These are phyloP conservation scores for Pipistrellus nathusii DNA, from an alignment of 2,797 vertebrate species.

Conservation along the genomic window DNA sequence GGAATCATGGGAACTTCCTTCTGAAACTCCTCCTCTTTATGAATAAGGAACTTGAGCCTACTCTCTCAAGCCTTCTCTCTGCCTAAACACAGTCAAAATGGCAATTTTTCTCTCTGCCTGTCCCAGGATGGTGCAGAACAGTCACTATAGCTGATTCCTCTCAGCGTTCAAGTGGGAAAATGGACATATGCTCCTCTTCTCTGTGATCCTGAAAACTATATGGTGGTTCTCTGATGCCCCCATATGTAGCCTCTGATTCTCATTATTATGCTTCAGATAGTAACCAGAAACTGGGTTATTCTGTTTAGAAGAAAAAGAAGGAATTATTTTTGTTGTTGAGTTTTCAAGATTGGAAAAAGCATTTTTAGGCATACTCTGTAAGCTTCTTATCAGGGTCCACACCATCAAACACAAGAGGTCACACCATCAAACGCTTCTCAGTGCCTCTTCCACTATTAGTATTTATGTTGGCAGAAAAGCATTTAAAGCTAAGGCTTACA, in stretches of 20 bases:
- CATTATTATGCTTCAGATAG: neutral
- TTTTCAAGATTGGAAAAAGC: neutral
- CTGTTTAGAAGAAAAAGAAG: neutral
- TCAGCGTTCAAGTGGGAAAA: neutral
- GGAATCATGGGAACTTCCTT: neutral
- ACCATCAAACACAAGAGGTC: neutral
- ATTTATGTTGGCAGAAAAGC: neutral
- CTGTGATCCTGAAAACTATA: neutral
- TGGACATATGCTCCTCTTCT: neutral
- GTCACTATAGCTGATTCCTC: neutral
- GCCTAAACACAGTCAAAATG: neutral
- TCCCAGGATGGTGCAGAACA: neutral
- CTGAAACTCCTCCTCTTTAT: neutral
- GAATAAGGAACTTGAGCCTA: neutral
- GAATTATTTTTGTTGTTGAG: neutral
- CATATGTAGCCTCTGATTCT: neutral
- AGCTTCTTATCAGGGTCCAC: neutral
- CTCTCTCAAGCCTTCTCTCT: neutral
- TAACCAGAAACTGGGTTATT: neutral
- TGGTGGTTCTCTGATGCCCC: neutral
- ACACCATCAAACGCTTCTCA: too few relatives aligned
- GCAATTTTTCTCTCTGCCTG: neutral
- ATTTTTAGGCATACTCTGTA: neutral
- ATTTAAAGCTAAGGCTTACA: neutral
- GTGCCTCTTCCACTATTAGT: accelerated